Base-by-base conservation (phyloP, 2,888 invertebrate genomes). In the Hyposoter didymator region DNA sequence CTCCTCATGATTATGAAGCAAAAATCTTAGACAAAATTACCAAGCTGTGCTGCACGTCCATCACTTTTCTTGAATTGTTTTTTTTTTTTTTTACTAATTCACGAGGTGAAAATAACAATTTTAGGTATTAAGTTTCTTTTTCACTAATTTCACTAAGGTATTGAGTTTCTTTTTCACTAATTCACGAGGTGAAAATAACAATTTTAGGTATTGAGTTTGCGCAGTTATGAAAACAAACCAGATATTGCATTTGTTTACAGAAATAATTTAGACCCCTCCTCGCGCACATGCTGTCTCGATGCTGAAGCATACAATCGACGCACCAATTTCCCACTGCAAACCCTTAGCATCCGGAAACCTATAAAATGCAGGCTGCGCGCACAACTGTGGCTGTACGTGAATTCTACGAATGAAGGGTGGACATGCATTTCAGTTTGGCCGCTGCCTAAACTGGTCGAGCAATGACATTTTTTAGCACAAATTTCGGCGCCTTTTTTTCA, bases 301-400 rank as follows among this genome's bases (percentile, higher is more conserved):
- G 28, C 22, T 55, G 3, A n/a, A 3, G 12, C 55, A 3, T 22
- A 10, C 22, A 55, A 19, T 55, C 6, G 2, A 22, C 22, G 22
- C 2, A 12, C 10, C 55, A 22, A 55, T 28, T 55, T 19, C 55
- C 22, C 22, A 22, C 5, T 22, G 4, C 12, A 12, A 28, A 22
- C 19, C 22, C 12, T 55, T 55, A 55, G 55, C 22, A 22, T 12
- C 12, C 55, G 55, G 22, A 55, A 55, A 55, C 22, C 55, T 55
- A 22, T 55, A 55, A 55, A 55, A 55, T 22, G 55, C 55, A 55
- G 4, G 55, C 55, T 55, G 55, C 22, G 55, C 55, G 12, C 55
- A 22, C 12, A 55, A 12, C 22, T 35, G 35, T 55, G 10, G 55
- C 55, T 12, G 7, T 55, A 22, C 55, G 22, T 28, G 55, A 28